Conservation (phyloP, 2,797 vertebrate species). For the Menidia menidia region DNA sequence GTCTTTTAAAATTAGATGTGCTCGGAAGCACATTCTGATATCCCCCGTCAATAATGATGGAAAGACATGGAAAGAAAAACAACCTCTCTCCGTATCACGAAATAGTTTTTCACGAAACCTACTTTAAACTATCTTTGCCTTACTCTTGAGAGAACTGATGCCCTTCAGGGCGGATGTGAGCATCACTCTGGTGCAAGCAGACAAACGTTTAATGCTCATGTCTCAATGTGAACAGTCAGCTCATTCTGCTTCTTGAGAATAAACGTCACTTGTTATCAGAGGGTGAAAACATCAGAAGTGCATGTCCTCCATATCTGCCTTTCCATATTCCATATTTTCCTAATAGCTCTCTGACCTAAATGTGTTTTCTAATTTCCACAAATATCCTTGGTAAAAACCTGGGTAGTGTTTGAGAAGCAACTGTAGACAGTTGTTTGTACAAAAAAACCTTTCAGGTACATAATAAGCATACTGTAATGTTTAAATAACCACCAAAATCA, state of each 20-base stretch:
- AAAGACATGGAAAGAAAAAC: too few relatives aligned
- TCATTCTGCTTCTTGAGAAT: too few relatives aligned
- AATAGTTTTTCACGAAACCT: too few relatives aligned
- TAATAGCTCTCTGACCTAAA: not conserved
- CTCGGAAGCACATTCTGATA: not conserved
- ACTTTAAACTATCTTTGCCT: too few relatives aligned
- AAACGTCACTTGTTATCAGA: slow-evolving; percentile 14
- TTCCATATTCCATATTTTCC: not conserved
- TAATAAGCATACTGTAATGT: slow-evolving; percentile 55
- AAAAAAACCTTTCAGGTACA: slow-evolving; percentile 60
- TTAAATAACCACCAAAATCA: slow-evolving; percentile 41
- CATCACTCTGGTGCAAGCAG: too few relatives aligned
- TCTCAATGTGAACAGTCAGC: too few relatives aligned
- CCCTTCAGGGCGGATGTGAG: too few relatives aligned
- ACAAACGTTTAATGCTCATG: too few relatives aligned
- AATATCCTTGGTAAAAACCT: slow-evolving; percentile 6
- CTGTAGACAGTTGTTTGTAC: slow-evolving; percentile 47
- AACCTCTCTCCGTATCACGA: too few relatives aligned
- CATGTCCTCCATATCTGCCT: not conserved
- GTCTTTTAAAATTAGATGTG: not conserved
- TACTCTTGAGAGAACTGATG: too few relatives aligned
- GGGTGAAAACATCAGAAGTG: slow-evolving; percentile 17
- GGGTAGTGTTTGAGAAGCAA: slow-evolving; percentile 17
- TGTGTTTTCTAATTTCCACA: slow-evolving; percentile 6
- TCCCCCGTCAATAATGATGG: not conserved